Conservation (phyloP, 2,797 vertebrate species). For the Bovichtus diacanthus region DNA sequence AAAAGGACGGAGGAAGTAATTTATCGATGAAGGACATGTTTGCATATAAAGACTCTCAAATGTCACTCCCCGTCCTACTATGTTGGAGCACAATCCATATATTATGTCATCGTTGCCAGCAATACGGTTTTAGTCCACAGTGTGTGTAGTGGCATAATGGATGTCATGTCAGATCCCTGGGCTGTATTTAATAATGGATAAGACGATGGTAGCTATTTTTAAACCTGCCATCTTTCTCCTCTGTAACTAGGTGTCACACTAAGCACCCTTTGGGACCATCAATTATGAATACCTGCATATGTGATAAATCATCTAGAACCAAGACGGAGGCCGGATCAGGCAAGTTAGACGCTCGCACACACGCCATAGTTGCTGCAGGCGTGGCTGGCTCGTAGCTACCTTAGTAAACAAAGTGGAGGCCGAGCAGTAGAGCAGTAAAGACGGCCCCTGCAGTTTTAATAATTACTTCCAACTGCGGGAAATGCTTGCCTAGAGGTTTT, state of each 20-base stretch:
- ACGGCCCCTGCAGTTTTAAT: conserved; percentile 58
- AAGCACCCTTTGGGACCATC: conserved; percentile 50
- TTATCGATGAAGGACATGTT: background rate
- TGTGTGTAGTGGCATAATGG: conserved; percentile 60
- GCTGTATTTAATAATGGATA: conserved; percentile 82
- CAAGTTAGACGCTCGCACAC: background rate
- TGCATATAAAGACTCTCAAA: background rate
- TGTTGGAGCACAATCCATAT: conserved; percentile 40
- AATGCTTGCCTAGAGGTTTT: conserved; percentile 53
- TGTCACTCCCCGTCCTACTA: background rate
- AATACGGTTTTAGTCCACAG: conserved; percentile 46
- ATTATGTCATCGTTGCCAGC: conserved; percentile 51
- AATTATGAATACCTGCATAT: conserved; percentile 69
- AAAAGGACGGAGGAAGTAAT: conserved; percentile 1
- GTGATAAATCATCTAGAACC: conserved; percentile 46
- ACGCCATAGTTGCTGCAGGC: conserved; percentile 29
- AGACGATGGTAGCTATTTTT: conserved; percentile 81
- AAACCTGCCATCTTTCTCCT: conserved; percentile 72
- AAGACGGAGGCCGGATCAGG: background rate
- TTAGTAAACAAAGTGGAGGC: conserved; percentile 57
- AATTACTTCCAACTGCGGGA: conserved; percentile 70
- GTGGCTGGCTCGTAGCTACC: conserved; percentile 35
- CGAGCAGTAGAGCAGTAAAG: conserved; percentile 51
- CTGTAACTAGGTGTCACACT: conserved; percentile 51
- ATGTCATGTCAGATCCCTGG: conserved; percentile 69